Evolutionary conservation across 1,140 invertebrate genomes (phyloP).

Genomic region (Tetragonula clypearis): DNA sequence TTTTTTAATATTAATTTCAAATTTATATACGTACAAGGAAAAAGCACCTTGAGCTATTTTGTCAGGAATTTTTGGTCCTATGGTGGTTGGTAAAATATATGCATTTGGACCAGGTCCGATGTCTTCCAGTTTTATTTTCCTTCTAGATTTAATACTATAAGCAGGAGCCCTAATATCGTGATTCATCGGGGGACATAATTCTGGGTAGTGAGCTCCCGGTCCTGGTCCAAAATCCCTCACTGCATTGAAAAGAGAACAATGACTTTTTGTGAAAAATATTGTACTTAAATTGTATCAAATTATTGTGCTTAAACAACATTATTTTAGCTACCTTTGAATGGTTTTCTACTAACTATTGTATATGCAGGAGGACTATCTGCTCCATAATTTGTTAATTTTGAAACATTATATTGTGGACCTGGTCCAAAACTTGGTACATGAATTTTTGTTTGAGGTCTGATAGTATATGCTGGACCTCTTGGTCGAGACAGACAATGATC

Average conservation of each 20-base stretch:
- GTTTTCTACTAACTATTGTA: conserved; percentile 62
- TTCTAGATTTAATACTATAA: conserved; percentile 66
- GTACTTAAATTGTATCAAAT: background rate
- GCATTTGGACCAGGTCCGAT: conserved; percentile 74
- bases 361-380: conserved; percentile 70
- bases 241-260: background rate
- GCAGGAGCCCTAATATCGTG: conserved; percentile 71
- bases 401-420: conserved; percentile 73
- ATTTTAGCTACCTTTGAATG: conserved; percentile 32
- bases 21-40: conserved; percentile 69
- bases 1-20: background rate
- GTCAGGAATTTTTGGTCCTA: conserved; percentile 76
- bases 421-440: conserved; percentile 60
- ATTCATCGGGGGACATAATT: conserved; percentile 72
- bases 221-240: conserved; percentile 69
- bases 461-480: conserved; percentile 76
- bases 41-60: conserved; percentile 75
- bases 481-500: conserved; percentile 76
- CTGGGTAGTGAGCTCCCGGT: conserved; percentile 76
- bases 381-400: conserved; percentile 74
- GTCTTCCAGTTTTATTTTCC: conserved; percentile 34
- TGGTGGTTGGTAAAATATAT: conserved; percentile 73
- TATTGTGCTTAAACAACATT: background rate
- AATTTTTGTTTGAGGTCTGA: conserved; percentile 57
- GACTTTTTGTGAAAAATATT: conserved; percentile 9